phyloP scores from a whole-genome alignment of 2,797 vertebrate species.

The Rhadinocentrus ornatus region DNA sequence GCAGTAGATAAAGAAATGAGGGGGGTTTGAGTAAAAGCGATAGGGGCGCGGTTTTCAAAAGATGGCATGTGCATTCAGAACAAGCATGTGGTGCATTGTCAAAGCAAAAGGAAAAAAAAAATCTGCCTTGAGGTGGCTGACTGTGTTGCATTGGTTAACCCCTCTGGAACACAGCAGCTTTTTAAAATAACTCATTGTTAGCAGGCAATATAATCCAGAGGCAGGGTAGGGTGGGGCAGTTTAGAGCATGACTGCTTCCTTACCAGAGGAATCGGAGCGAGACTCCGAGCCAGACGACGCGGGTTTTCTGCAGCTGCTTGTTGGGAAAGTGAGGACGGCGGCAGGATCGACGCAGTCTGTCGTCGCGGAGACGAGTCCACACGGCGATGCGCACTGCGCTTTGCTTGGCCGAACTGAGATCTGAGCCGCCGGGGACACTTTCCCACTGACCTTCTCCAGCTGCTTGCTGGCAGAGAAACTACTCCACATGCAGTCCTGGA shows the following conservation, averaged over 20 bases:
- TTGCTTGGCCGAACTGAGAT: conserved; percentile 58
- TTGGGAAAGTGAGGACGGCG: conserved; percentile 89
- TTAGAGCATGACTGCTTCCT: conserved; percentile 72
- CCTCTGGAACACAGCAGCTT: conserved; percentile 48
- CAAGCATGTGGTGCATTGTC: conserved; percentile 38
- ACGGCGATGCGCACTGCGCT: conserved; percentile 70
- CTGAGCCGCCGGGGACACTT: conserved; percentile 67
- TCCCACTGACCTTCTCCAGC: conserved; percentile 89
- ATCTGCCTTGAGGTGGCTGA: conserved; percentile 10
- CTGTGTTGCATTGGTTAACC: conserved; percentile 48
- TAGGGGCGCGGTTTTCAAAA: conserved; percentile 70
- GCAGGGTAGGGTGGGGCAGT: conserved; percentile 62
- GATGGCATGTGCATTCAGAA: conserved; percentile 12
- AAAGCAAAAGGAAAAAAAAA: conserved; percentile 7
- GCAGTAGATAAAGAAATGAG: conserved; percentile 31
- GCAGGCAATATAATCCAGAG: conserved; percentile 53
- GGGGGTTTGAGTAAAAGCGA: conserved; percentile 25
- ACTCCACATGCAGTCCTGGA: conserved; percentile 99
- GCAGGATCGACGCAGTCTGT: conserved; percentile 89
- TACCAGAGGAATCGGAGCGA: conserved; percentile 96
- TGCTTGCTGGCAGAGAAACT: conserved; percentile 92
- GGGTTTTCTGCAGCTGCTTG: conserved; percentile 84
- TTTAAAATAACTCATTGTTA: conserved; percentile 70
- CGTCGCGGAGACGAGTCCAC: conserved; percentile 43
- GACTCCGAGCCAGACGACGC: conserved; percentile 94